Percentiles rank a stretch among this genome's conserved stretches.
Evolutionary conservation across 2,113 vertebrate species (phyloP).

Genomic region (Atractosteus spatula): DNA sequence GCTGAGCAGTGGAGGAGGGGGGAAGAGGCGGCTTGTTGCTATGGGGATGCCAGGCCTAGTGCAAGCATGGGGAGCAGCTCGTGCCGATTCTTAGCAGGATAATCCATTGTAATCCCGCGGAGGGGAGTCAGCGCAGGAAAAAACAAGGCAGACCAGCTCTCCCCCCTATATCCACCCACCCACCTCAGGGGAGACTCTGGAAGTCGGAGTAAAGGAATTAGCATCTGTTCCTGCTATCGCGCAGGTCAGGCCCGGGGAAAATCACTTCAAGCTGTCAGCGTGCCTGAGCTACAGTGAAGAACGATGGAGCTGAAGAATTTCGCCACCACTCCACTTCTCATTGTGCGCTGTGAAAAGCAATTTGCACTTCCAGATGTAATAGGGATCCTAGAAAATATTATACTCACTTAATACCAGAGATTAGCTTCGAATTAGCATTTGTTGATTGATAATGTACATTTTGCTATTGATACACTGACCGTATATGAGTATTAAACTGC

Average conservation of each 20-base stretch:
- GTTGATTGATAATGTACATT: no score
- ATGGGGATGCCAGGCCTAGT: slow-evolving; percentile 50
- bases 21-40: slow-evolving; percentile 37
- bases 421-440: no score
- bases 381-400: no score
- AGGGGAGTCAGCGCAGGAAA: slow-evolving; percentile 38
- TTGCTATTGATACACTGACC: no score
- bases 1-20: neutral
- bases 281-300: slow-evolving; percentile 48
- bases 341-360: neutral
- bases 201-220: slow-evolving; percentile 63
- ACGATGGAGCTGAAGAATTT: slow-evolving; percentile 36
- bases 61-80: slow-evolving; percentile 49
- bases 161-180: slow-evolving; percentile 9
- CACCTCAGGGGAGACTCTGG: slow-evolving; percentile 41
- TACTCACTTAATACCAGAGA: no score
- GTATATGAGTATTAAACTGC: no score
- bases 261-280: slow-evolving; percentile 44
- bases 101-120: slow-evolving; percentile 67
- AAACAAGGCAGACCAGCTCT: slow-evolving; percentile 21
- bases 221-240: slow-evolving; percentile 64
- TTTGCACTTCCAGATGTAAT: neutral
- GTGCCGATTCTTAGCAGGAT: slow-evolving; percentile 59
- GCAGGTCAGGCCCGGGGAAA: slow-evolving; percentile 51
- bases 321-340: neutral